Evolutionary conservation across 2,888 invertebrate species (phyloP), one percentile per base, ranked within the genome.

Genomic region (Syritta pipiens): DNA sequence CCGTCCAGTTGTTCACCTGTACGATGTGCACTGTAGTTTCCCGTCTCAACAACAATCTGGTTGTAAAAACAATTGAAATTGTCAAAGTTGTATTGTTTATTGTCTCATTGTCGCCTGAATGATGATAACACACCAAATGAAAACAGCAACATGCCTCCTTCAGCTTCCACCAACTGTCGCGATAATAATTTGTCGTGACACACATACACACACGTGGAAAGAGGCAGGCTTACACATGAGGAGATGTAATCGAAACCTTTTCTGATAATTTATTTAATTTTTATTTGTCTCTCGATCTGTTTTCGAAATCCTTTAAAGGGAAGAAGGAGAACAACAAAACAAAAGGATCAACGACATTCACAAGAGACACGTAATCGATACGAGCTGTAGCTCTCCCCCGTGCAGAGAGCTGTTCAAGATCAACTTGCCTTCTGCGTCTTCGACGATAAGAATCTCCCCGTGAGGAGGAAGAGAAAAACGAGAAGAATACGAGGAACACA

Each of bases 281-380:
- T 68, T 74, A 59, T 74, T 72, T 57, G 32, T 75, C 24, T 28
- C 48, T 59, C 48, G 26, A 35, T 30, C 24, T 49, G 63, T 57
- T 4, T 24, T 17, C 12, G 1, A 51, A 77, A 72, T 77, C 72
- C 72, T 79, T 74, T 68, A 57, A 30, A 68, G 60, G 44, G 26
- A 68, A 68, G 74, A 37, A 49, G n/a, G 10, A 49, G 19, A 40
- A 26, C 40, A 55, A 57, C 42, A 57, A 59, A 51, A 72, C 62
- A 74, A 68, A 69, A 75, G 81, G 74, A 81, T 81, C 81, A 74
- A 81, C 75, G 62, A 74, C 81, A 75, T 75, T 81, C 81, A 65
- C 53, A 59, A 60, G 40, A 67, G 49, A 62, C 72, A 68, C 68
- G 81, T 75, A 81, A 81, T 81, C 81, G 75, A 81, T 81, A 81